A percentile compares a stretch with the other conserved stretches of the same genome.
These are phyloP conservation scores for Gymnorhina tibicen DNA, from an alignment of 2,113 vertebrate genomes.

Conservation along the genomic window DNA sequence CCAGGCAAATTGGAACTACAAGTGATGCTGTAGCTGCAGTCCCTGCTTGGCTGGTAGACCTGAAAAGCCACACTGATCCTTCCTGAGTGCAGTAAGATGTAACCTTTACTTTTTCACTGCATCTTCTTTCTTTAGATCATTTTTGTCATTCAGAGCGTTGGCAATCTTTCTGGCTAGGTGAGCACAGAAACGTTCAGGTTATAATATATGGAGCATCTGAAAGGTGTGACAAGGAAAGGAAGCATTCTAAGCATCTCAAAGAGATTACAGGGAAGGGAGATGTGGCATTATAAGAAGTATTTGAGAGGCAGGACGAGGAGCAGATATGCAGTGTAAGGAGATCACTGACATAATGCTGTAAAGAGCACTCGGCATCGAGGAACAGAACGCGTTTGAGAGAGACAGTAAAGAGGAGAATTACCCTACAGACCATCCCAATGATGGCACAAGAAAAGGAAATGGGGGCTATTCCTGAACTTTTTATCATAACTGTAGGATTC, in stretches of 20 bases:
- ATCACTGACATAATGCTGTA: slow-evolving; percentile 2
- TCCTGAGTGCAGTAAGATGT: background rate
- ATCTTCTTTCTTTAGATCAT: slow-evolving; percentile 12
- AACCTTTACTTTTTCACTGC: slow-evolving; percentile 36
- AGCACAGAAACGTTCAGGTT: slow-evolving; percentile 26
- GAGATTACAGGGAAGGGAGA: slow-evolving; percentile 19
- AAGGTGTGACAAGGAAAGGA: background rate
- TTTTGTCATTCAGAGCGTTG: background rate
- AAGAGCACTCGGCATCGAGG: background rate
- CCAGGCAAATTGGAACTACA: slow-evolving; percentile 54
- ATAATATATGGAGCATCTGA: background rate
- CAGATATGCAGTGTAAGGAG: background rate
- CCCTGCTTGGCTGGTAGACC: slow-evolving; percentile 38
- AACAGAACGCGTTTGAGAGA: background rate
- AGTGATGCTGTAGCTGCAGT: background rate
- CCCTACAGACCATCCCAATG: background rate
- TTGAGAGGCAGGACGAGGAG: slow-evolving; percentile 23
- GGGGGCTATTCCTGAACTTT: background rate
- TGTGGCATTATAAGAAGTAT: background rate
- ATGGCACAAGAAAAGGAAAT: background rate
- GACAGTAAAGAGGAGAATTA: background rate
- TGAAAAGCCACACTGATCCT: slow-evolving; percentile 34
- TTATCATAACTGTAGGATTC: background rate
- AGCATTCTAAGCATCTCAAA: background rate
- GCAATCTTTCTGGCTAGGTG: slow-evolving; percentile 50